A percentile compares a stretch with the other conserved stretches of the same genome.
Evolutionary conservation across 2,888 invertebrate species (phyloP).

Genomic region (Drosophila macrospina): DNA sequence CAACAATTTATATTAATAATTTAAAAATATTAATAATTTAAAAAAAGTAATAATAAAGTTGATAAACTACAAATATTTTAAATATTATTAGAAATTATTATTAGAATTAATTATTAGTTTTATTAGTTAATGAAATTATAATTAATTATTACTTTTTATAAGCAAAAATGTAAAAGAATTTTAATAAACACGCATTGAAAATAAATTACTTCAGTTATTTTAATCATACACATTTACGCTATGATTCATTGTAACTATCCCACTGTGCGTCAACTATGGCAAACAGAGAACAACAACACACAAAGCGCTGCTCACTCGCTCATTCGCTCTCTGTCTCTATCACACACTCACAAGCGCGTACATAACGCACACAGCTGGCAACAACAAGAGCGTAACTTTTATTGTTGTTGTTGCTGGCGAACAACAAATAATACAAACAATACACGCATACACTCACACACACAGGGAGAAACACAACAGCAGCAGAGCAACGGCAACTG

Average conservation of each 20-base stretch:
- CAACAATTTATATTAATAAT: no score
- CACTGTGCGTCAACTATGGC: slow-evolving; percentile 52
- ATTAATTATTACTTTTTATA: no score
- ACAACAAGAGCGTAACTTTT: slow-evolving; percentile 70
- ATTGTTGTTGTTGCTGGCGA: slow-evolving; percentile 70
- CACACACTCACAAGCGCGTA: slow-evolving; percentile 23
- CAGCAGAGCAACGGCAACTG: slow-evolving; percentile 74
- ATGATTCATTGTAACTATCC: not conserved
- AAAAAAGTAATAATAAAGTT: no score
- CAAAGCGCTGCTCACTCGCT: slow-evolving; percentile 58
- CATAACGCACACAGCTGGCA: slow-evolving; percentile 63
- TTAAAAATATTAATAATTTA: no score
- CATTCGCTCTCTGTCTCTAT: slow-evolving; percentile 41
- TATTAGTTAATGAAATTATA: no score
- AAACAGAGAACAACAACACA: slow-evolving; percentile 78
- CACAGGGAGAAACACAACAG: slow-evolving; percentile 35
- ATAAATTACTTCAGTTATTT: not conserved
- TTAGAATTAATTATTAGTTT: no score
- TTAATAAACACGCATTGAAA: no score
- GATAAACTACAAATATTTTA: no score
- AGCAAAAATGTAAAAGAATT: no score
- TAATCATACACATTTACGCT: not conserved
- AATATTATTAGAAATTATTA: no score
- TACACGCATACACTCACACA: slow-evolving; percentile 63
- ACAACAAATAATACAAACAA: slow-evolving; percentile 80